A percentile compares a stretch with the other conserved stretches of the same genome.
phyloP scores from a whole-genome alignment of 2,888 invertebrate species.

The Melanophora roralis region DNA sequence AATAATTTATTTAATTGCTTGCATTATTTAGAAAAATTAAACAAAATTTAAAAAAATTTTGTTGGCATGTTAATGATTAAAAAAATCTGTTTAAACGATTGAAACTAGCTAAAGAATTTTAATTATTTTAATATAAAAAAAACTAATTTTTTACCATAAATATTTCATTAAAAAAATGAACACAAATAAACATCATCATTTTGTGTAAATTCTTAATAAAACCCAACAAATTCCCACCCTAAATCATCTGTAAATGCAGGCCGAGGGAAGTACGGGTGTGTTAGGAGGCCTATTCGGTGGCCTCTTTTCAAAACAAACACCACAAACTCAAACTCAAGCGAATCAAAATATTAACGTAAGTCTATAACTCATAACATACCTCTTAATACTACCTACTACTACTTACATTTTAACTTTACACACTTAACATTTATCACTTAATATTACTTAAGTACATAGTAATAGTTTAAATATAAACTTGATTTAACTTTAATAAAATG shows the following conservation, averaged over 20 bases:
- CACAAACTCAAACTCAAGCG: slow-evolving; percentile 75
- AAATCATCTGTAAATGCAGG: slow-evolving; percentile 71
- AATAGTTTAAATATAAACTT: too few species aligned
- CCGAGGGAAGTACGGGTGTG: slow-evolving; percentile 75
- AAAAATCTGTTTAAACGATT: slow-evolving; percentile 57
- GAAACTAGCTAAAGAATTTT: slow-evolving; percentile 38
- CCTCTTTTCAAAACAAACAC: slow-evolving; percentile 76
- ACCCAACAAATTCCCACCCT: slow-evolving; percentile 57
- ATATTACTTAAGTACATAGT: too few species aligned
- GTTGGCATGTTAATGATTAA: slow-evolving; percentile 59
- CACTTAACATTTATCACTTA: slow-evolving; percentile 1
- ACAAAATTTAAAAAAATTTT: slow-evolving; percentile 34
- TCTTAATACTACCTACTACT: slow-evolving; percentile 27
- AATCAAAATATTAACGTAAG: slow-evolving; percentile 75
- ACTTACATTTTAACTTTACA: slow-evolving; percentile 36
- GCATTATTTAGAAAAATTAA: slow-evolving; percentile 57
- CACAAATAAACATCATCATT: slow-evolving; percentile 61
- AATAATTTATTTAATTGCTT: slow-evolving; percentile 57
- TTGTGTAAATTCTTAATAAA: slow-evolving; percentile 57
- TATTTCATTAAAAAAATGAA: slow-evolving; percentile 58
- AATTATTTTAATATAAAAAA: slow-evolving; percentile 36
- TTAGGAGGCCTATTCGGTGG: slow-evolving; percentile 77
- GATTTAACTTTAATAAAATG: slow-evolving; percentile 4
- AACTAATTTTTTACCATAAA: slow-evolving; percentile 40
- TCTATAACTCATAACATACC: slow-evolving; percentile 65